Conservation (phyloP, 2,888 invertebrate genomes). For the Volucella zonaria region DNA sequence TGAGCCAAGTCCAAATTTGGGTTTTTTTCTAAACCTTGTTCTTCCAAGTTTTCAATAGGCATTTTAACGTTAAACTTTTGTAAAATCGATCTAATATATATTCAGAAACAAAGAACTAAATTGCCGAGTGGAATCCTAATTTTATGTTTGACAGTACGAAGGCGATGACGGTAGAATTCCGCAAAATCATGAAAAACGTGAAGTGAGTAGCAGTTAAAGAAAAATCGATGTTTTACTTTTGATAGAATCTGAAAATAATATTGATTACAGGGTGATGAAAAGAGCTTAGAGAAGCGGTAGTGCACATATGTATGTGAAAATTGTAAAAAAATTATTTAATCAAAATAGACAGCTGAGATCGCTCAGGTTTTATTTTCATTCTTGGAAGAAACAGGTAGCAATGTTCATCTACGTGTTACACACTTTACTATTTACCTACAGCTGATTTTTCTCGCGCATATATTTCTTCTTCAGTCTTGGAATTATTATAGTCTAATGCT, state of each 20-base stretch:
- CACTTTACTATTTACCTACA: too few relatives aligned
- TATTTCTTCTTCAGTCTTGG: too few relatives aligned
- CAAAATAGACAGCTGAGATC: too few relatives aligned
- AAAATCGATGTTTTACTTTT: background rate
- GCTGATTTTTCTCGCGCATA: too few relatives aligned
- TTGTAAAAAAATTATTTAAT: too few relatives aligned
- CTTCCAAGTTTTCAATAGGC: conserved; percentile 85
- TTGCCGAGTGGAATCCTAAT: background rate
- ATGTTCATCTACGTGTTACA: too few relatives aligned
- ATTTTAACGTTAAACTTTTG: conserved; percentile 77
- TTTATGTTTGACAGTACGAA: conserved; percentile 55
- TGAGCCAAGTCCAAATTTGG: conserved; percentile 93
- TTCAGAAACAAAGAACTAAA: conserved; percentile 29
- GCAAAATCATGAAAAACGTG: conserved; percentile 79
- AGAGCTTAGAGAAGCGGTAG: too few relatives aligned
- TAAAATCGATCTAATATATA: conserved; percentile 19
- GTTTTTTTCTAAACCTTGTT: conserved; percentile 85
- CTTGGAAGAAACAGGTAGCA: too few relatives aligned
- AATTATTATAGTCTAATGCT: too few relatives aligned
- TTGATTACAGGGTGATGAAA: conserved; percentile 7
- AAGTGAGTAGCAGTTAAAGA: conserved; percentile 75
- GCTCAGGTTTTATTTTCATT: too few relatives aligned
- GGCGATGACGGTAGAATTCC: conserved; percentile 60
- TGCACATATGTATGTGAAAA: too few relatives aligned
- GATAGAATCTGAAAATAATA: background rate